These are phyloP conservation scores for Lepisosteus oculatus DNA, from an alignment of 2,113 vertebrate species.

Conservation along the genomic window DNA sequence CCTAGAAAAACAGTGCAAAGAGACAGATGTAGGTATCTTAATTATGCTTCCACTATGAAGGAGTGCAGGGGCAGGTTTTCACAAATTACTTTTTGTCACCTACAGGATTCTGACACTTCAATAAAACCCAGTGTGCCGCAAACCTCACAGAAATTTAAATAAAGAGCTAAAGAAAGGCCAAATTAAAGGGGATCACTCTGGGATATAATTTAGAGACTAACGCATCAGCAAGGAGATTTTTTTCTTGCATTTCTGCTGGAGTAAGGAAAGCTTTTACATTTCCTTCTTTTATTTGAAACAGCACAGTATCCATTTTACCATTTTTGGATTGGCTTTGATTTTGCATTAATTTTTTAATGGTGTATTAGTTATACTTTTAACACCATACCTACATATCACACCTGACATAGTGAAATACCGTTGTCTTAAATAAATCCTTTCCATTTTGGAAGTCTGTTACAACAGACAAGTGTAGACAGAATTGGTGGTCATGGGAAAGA, in stretches of 20 bases:
- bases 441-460: too few relatives aligned
- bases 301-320: neutral
- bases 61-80: neutral
- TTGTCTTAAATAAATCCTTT: too few relatives aligned
- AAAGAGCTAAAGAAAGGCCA: neutral
- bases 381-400: too few relatives aligned
- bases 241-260: neutral
- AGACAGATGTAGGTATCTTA: neutral
- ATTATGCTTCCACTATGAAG: neutral
- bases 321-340: neutral
- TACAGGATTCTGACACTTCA: neutral
- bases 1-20: conserved; percentile 54
- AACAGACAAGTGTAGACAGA: too few relatives aligned
- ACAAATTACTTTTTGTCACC: neutral
- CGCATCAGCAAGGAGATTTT: too few relatives aligned
- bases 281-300: neutral
- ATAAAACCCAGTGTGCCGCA: neutral
- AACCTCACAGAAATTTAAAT: neutral
- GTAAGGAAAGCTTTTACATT: neutral
- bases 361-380: too few relatives aligned
- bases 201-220: neutral
- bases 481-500: too few relatives aligned
- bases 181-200: neutral
- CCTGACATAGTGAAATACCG: too few relatives aligned
- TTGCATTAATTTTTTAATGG: too few relatives aligned